phyloP scores from a whole-genome alignment of 2,113 vertebrate species.

The Catagonus wagneri region DNA sequence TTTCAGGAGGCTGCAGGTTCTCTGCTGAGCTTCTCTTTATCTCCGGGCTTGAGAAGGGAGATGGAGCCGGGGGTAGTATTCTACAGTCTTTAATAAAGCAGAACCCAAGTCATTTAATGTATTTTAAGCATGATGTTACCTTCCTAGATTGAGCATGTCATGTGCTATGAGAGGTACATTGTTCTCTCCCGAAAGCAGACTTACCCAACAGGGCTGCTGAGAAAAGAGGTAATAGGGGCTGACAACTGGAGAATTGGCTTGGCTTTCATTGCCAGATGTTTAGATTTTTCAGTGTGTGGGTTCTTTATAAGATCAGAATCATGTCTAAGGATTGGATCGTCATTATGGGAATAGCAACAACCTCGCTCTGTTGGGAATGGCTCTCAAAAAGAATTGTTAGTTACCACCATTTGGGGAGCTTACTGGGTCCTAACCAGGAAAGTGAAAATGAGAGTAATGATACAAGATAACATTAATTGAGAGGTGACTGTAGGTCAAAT shows the following conservation, averaged over 20 bases:
- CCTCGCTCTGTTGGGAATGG: background rate
- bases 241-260: slow-evolving; percentile 60
- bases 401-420: background rate
- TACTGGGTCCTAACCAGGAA: slow-evolving; percentile 14
- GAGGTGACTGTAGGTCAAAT: background rate
- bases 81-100: slow-evolving; percentile 57
- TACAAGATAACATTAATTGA: background rate
- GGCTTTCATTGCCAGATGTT: slow-evolving; percentile 60
- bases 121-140: slow-evolving; percentile 67
- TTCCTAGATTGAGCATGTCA: slow-evolving; percentile 61
- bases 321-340: background rate
- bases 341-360: background rate
- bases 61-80: slow-evolving; percentile 50
- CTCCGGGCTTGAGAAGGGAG: slow-evolving; percentile 24
- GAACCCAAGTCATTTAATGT: slow-evolving; percentile 58
- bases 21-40: background rate
- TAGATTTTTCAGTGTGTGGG: background rate
- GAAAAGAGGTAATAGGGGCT: slow-evolving; percentile 44
- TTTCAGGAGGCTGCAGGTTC: background rate
- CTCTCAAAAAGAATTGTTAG: background rate
- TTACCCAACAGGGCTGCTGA: background rate
- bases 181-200: slow-evolving; percentile 54
- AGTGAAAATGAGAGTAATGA: background rate
- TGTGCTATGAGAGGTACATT: background rate
- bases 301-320: slow-evolving; percentile 42